A percentile compares a stretch with the other conserved stretches of the same genome.
These are phyloP conservation scores for Balearica regulorum DNA, from an alignment of 2,797 vertebrate species.

Conservation along the genomic window DNA sequence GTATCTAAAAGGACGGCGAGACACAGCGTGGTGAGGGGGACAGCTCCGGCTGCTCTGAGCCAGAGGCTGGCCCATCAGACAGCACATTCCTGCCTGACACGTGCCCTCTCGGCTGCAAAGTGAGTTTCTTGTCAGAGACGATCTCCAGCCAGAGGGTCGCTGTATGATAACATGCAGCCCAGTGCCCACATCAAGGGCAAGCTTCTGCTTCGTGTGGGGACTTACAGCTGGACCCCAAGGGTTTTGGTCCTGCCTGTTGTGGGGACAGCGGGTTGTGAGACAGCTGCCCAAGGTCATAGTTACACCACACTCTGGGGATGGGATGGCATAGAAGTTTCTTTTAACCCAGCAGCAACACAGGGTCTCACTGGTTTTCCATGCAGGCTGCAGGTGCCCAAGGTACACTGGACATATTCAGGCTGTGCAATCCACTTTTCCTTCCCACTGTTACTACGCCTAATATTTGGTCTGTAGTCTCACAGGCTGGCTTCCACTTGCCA, in stretches of 20 bases:
- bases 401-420: neutral
- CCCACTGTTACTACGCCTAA: neutral
- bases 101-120: fast-evolving
- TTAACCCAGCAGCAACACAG: neutral
- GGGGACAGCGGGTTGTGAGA: neutral
- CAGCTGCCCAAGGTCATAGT: neutral
- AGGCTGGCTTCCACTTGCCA: neutral
- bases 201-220: neutral
- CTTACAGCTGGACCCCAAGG: neutral
- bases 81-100: neutral
- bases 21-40: neutral
- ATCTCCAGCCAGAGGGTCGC: neutral
- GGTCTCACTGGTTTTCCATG: neutral
- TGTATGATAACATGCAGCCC: neutral
- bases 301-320: neutral
- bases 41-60: neutral
- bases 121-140: neutral
- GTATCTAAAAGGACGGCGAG: neutral
- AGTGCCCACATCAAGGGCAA: neutral
- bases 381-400: neutral
- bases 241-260: neutral
- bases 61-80: neutral
- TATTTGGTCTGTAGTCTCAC: neutral
- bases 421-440: neutral
- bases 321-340: neutral